Evolutionary conservation across 1,140 invertebrate species (phyloP).

Genomic region (Rhyzopertha dominica): DNA sequence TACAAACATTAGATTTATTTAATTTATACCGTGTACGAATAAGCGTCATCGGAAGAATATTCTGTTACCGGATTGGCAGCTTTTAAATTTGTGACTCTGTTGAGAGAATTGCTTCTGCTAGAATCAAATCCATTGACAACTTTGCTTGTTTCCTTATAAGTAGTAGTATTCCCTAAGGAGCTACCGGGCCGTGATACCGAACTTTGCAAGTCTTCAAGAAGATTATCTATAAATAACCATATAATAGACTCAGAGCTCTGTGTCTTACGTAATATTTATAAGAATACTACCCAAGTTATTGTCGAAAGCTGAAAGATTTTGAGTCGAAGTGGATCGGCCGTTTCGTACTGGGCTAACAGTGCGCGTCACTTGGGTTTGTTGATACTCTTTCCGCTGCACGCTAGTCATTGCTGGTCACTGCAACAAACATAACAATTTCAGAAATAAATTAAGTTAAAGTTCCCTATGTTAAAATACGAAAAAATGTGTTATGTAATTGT

Average conservation of each 20-base stretch:
- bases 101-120: constrained; percentile 32
- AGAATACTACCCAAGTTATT: constrained; percentile 37
- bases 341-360: constrained; percentile 34
- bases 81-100: constrained; percentile 31
- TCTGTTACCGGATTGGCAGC: constrained; percentile 38
- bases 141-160: constrained; percentile 23
- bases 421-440: not conserved
- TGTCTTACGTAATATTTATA: no score
- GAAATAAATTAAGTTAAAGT: not conserved
- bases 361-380: constrained; percentile 36
- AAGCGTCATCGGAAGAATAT: constrained; percentile 40
- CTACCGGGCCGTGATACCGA: constrained; percentile 40
- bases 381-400: constrained; percentile 39
- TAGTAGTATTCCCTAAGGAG: constrained; percentile 29
- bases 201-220: constrained; percentile 43
- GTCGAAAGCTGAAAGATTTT: constrained; percentile 39
- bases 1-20: not conserved
- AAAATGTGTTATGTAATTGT: no score
- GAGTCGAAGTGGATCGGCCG: constrained; percentile 26
- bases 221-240: constrained; percentile 36
- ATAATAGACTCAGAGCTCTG: no score
- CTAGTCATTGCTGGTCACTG: constrained; percentile 24
- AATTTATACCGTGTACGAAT: constrained; percentile 34
- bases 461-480: no score
- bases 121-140: constrained; percentile 17